Percentiles rank a stretch among this genome's conserved stretches.
Conservation (phyloP, 2,797 vertebrate genomes). For the Chrysocyon brachyurus region DNA sequence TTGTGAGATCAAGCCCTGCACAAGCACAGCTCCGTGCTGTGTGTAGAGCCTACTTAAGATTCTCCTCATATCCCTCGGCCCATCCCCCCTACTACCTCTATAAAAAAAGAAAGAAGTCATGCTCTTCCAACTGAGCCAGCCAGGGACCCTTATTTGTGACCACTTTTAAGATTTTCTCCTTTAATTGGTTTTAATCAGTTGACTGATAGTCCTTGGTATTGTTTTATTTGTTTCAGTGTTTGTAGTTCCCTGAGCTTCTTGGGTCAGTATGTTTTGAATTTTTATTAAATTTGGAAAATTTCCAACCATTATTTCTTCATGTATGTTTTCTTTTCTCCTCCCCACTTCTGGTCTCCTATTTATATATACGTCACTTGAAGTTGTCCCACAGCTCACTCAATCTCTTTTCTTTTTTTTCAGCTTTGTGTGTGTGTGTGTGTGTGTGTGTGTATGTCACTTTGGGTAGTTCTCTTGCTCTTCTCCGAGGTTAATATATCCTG, state of each 20-base stretch:
- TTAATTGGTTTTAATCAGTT: background rate
- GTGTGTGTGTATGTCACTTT: background rate
- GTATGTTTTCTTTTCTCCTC: background rate
- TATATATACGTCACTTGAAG: background rate
- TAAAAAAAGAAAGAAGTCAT: background rate
- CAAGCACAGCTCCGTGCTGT: background rate
- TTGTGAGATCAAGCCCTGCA: background rate
- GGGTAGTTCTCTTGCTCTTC: background rate
- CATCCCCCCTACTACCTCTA: background rate
- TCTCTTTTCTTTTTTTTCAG: background rate
- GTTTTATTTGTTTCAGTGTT: background rate
- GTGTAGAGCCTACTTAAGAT: background rate
- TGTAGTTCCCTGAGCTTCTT: background rate
- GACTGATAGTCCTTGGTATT: background rate
- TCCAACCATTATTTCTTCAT: background rate
- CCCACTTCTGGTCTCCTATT: background rate
- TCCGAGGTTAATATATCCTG: background rate
- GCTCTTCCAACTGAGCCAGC: background rate
- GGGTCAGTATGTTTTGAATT: background rate
- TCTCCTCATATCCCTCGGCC: background rate
- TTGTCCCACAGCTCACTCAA: background rate
- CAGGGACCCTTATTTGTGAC: background rate
- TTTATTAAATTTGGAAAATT: constrained; percentile 17
- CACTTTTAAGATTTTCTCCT: background rate
- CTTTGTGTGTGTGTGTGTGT: background rate